These are phyloP conservation scores for Melolontha melolontha DNA, from an alignment of 2,888 invertebrate species.

Conservation along the genomic window DNA sequence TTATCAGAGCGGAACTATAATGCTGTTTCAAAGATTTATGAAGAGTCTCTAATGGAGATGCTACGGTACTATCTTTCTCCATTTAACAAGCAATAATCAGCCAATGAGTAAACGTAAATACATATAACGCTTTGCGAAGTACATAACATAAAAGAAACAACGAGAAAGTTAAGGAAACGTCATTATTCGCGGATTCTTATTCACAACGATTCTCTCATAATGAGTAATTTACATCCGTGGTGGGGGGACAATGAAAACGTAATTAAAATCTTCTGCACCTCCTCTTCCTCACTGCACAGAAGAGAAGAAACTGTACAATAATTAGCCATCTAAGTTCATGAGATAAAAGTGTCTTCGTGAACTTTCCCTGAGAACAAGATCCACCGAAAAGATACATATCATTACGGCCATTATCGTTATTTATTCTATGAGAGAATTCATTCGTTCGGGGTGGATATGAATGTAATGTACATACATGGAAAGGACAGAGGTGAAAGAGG, in stretches of 20 bases:
- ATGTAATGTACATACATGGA: not conserved
- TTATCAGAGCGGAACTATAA: too few species aligned
- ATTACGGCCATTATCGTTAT: slow-evolving; percentile 9
- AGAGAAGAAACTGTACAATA: slow-evolving; percentile 13
- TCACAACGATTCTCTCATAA: too few species aligned
- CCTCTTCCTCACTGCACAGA: not conserved
- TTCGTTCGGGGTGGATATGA: not conserved
- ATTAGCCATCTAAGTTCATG: slow-evolving; percentile 19
- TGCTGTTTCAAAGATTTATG: too few species aligned
- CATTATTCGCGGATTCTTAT: too few species aligned
- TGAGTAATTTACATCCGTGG: slow-evolving; percentile 10
- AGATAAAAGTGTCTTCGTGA: slow-evolving; percentile 18
- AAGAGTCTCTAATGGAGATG: too few species aligned
- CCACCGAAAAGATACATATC: slow-evolving; percentile 12
- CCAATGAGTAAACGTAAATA: too few species aligned
- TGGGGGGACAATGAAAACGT: slow-evolving; percentile 8
- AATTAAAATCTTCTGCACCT: not conserved
- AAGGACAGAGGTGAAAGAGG: too few species aligned
- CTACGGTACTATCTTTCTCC: too few species aligned
- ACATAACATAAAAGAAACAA: too few species aligned
- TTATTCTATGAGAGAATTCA: slow-evolving; percentile 20
- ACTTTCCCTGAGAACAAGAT: slow-evolving; percentile 33
- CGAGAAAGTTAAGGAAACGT: too few species aligned
- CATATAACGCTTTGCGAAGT: too few species aligned
- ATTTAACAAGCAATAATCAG: too few species aligned